Evolutionary conservation across 2,797 vertebrate species (phyloP).

Genomic region (Stomatorhinus walkeri): DNA sequence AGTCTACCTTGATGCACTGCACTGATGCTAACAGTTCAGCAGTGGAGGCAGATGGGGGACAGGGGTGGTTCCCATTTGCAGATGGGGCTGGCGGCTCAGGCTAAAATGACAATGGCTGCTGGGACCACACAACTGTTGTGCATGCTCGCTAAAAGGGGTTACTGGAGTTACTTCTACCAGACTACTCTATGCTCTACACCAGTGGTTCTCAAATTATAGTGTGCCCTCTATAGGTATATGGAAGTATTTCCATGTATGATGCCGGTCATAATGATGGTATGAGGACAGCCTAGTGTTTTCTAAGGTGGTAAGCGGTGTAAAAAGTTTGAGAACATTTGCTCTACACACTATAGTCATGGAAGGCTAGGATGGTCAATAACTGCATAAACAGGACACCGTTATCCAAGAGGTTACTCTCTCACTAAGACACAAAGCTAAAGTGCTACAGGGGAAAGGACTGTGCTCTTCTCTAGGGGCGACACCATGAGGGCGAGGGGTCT

Average conservation of each 20-base stretch:
- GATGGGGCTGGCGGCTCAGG: background rate
- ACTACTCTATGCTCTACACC: constrained; percentile 29
- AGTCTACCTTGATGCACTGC: constrained; percentile 48
- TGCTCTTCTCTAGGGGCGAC: constrained; percentile 15
- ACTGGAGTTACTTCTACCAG: constrained; percentile 29
- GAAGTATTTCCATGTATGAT: background rate
- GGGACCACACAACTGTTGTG: constrained; percentile 28
- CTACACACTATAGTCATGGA: background rate
- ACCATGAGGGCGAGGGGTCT: background rate
- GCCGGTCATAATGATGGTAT: background rate
- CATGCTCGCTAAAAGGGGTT: constrained; percentile 32
- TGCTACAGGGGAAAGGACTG: background rate
- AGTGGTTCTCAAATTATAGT: constrained; percentile 13
- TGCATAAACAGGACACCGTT: background rate
- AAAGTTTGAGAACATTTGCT: background rate
- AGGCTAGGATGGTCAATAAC: constrained; percentile 15
- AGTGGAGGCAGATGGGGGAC: background rate
- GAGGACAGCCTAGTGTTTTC: background rate
- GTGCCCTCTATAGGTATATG: constrained; percentile 5
- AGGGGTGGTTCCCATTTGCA: constrained; percentile 20
- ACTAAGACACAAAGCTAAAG: constrained; percentile 3
- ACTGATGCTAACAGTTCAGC: constrained; percentile 26
- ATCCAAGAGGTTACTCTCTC: constrained; percentile 10
- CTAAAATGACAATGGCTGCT: constrained; percentile 28
- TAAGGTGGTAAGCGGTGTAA: background rate